phyloP scores from a whole-genome alignment of 2,113 vertebrate genomes.

The Plecturocebus donacophilus region DNA sequence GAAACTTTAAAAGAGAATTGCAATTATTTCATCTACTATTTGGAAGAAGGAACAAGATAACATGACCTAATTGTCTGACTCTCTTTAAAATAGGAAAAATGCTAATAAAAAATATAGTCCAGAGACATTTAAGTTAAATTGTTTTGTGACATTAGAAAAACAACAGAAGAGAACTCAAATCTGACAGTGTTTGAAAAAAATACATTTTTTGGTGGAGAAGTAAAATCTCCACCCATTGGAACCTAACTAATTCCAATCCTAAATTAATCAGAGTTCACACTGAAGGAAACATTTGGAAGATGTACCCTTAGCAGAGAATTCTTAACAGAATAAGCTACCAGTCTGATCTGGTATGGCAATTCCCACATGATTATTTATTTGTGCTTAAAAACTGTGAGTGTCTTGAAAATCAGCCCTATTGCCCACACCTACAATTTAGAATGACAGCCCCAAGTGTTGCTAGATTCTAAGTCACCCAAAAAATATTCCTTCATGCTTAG shows the following conservation, averaged over 20 bases:
- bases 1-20: background rate
- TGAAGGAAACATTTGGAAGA: conserved; percentile 36
- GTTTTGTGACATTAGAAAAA: background rate
- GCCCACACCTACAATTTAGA: background rate
- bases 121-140: conserved; percentile 33
- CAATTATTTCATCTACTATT: background rate
- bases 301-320: conserved; percentile 3
- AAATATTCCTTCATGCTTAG: background rate
- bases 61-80: no score
- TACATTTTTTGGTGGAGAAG: background rate
- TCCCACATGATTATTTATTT: conserved; percentile 4
- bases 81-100: no score
- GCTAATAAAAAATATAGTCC: conserved; percentile 10
- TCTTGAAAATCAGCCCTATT: background rate
- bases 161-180: conserved; percentile 30
- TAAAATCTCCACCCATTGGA: conserved; percentile 3
- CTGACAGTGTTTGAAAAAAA: background rate
- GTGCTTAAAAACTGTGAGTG: conserved; percentile 45
- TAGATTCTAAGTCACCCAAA: conserved; percentile 50
- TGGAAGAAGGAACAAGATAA: conserved; percentile 10
- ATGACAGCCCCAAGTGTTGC: background rate
- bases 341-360: background rate
- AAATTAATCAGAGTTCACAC: conserved; percentile 48
- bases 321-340: conserved; percentile 22
- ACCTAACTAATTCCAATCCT: conserved; percentile 1